Evolutionary conservation across 2,888 invertebrate genomes (phyloP).

Genomic region (Platycheirus rosarum): DNA sequence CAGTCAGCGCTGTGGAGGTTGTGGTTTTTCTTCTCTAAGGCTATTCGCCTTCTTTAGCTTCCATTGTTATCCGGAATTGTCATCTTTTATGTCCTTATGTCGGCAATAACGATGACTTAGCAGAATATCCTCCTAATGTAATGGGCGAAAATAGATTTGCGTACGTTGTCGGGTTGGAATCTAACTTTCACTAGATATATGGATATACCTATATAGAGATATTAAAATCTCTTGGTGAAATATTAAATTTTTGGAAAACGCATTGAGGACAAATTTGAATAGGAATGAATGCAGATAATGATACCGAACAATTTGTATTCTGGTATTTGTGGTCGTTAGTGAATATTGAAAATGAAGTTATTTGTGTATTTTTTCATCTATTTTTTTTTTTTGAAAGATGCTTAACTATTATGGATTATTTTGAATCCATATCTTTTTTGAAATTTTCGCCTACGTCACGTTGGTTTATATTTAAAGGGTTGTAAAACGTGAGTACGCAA

Average conservation of each 20-base stretch:
- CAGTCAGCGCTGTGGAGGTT: constrained; percentile 6
- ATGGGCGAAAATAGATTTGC: constrained; percentile 64
- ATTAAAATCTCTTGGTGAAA: constrained; percentile 50
- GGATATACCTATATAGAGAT: neutral
- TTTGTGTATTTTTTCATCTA: constrained; percentile 12
- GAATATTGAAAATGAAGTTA: constrained; percentile 24
- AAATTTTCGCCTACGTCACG: too few relatives aligned
- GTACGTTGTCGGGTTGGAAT: constrained; percentile 53
- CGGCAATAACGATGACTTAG: constrained; percentile 67
- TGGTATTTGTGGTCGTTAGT: constrained; percentile 18
- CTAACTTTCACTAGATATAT: constrained; percentile 34
- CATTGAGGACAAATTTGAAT: constrained; percentile 37
- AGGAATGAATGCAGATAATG: constrained; percentile 45
- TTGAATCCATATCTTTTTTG: too few relatives aligned
- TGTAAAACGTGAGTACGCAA: too few relatives aligned
- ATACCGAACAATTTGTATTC: constrained; percentile 16
- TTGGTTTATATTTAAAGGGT: too few relatives aligned
- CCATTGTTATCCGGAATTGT: constrained; percentile 68
- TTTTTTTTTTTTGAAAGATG: neutral
- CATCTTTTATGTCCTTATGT: constrained; percentile 69
- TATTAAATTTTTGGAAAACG: constrained; percentile 63
- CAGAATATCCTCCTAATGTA: constrained; percentile 45
- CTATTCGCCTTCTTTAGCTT: constrained; percentile 39
- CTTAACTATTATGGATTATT: neutral
- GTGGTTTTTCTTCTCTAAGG: constrained; percentile 32